phyloP scores from a whole-genome alignment of 2,797 vertebrate genomes.

The Sphenopsis melanotis region DNA sequence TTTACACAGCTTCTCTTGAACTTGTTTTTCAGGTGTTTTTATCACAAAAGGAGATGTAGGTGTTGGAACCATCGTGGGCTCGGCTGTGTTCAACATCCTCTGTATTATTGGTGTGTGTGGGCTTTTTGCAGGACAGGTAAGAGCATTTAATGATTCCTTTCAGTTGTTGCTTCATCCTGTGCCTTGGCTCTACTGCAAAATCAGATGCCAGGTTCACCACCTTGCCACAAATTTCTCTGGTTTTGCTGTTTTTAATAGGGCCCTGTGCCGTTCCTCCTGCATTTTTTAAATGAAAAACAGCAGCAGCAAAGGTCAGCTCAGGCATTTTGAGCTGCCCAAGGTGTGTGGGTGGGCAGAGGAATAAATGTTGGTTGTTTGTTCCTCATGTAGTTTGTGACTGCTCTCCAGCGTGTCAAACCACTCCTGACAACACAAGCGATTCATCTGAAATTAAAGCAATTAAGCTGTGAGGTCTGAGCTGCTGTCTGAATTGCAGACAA shows the following conservation, averaged over 20 bases:
- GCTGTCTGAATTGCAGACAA: constrained; percentile 62
- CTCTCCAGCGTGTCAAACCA: neutral
- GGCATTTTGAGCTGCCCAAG: neutral
- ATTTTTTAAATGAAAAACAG: neutral
- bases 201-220: neutral
- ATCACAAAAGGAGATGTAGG: constrained; percentile 96
- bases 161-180: neutral
- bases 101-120: constrained; percentile 96
- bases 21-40: constrained; percentile 88
- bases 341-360: neutral
- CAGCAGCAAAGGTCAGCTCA: neutral
- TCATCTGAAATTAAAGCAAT: constrained; percentile 68
- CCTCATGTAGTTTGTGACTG: neutral
- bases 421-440: constrained; percentile 17
- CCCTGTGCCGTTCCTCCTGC: neutral
- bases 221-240: neutral
- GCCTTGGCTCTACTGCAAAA: neutral
- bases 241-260: neutral
- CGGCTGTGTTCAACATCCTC: constrained; percentile 95
- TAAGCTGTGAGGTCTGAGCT: constrained; percentile 53
- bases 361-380: neutral
- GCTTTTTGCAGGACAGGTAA: constrained; percentile 92
- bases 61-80: constrained; percentile 96
- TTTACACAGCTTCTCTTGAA: neutral
- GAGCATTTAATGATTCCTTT: constrained; percentile 19